Conservation (phyloP, 2,113 vertebrate genomes). For the Campylomormyrus numenius region DNA sequence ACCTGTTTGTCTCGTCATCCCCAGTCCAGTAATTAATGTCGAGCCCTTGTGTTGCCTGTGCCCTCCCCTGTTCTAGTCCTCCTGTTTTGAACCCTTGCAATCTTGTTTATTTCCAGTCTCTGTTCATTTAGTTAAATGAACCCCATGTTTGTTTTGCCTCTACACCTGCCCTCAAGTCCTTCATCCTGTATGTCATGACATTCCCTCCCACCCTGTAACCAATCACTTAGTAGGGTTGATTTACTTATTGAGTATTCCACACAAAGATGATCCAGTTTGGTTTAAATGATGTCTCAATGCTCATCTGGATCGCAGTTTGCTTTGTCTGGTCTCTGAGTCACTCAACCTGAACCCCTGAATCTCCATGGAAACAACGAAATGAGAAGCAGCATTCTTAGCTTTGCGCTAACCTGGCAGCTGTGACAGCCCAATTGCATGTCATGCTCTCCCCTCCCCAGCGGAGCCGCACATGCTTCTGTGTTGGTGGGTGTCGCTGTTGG, state of each 20-base stretch:
- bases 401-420: conserved; percentile 10
- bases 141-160: not conserved
- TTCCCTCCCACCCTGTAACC: not conserved
- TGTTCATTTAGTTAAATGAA: not conserved
- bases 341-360: conserved; percentile 1
- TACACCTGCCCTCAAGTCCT: not conserved
- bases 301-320: not conserved
- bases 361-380: conserved; percentile 16
- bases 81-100: not conserved
- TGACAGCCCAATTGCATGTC: not conserved
- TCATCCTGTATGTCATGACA: not conserved
- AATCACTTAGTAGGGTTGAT: not conserved
- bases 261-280: not conserved
- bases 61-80: not conserved
- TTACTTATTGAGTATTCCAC: not conserved
- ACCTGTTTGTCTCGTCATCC: not conserved
- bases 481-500: not conserved
- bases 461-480: not conserved
- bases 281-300: not conserved
- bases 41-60: not conserved
- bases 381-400: not conserved
- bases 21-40: not conserved
- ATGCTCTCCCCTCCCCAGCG: not conserved
- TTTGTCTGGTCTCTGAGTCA: conserved; percentile 7
- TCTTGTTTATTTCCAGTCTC: not conserved